Percentiles rank a stretch among this genome's conserved stretches.
phyloP scores from a whole-genome alignment of 92 coral and sea anemone genomes.

The Epizoanthus fatuus region DNA sequence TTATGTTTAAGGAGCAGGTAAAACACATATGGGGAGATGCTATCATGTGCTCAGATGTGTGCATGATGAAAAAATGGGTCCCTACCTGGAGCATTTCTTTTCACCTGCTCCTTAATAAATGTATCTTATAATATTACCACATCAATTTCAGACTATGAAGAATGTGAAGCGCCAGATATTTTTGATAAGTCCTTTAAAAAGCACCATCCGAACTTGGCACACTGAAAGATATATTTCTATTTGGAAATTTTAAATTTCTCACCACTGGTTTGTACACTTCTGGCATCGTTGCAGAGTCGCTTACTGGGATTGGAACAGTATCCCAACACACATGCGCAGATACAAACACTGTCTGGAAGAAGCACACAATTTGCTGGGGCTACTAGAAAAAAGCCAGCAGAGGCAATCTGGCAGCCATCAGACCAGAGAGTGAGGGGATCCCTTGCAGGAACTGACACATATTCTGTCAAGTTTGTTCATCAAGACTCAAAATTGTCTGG shows the following conservation, averaged over 20 bases:
- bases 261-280: slow-evolving; percentile 21
- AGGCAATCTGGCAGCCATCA: slow-evolving; percentile 44
- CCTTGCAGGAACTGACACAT: background rate
- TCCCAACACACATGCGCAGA: background rate
- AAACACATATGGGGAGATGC: no score
- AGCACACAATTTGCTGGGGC: slow-evolving; percentile 16
- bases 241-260: slow-evolving; percentile 52
- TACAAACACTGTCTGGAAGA: background rate
- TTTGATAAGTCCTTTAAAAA: no score
- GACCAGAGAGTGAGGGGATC: slow-evolving; percentile 13
- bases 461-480: slow-evolving; percentile 46
- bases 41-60: no score
- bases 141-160: no score
- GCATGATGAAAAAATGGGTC: no score
- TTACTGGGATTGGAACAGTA: slow-evolving; percentile 20
- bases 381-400: slow-evolving; percentile 40
- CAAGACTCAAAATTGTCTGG: background rate
- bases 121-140: no score
- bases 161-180: no score
- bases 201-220: slow-evolving; percentile 6
- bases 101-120: no score
- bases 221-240: slow-evolving; percentile 33
- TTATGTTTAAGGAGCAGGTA: no score
- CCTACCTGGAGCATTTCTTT: no score
- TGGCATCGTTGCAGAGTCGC: slow-evolving; percentile 42